A percentile compares a stretch with the other conserved stretches of the same genome.
Conservation (phyloP, 2,113 vertebrate genomes). For the Leptosomus discolor region DNA sequence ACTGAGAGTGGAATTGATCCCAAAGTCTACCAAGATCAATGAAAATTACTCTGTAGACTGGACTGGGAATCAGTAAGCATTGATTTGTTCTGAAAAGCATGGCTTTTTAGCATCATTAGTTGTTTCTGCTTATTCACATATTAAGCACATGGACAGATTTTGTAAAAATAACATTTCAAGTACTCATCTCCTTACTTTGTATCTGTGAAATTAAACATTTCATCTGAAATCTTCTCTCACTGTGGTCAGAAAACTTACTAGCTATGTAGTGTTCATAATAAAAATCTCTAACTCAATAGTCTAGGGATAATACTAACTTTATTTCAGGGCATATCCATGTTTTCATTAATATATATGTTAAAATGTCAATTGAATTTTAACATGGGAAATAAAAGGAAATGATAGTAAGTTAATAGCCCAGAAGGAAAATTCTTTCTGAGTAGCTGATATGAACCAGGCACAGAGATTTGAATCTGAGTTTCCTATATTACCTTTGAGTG, state of each 20-base stretch:
- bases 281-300: background rate
- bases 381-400: background rate
- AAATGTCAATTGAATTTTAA: background rate
- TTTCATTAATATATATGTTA: background rate
- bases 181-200: background rate
- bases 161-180: background rate
- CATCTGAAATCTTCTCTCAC: background rate
- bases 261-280: background rate
- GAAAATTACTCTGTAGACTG: background rate
- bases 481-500: background rate
- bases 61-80: background rate
- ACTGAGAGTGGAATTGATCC: background rate
- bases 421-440: background rate
- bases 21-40: background rate
- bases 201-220: background rate
- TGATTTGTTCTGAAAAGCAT: background rate
- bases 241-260: background rate
- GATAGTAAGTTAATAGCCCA: background rate
- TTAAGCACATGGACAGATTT: background rate
- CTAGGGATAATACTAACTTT: background rate
- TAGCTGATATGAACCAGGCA: background rate
- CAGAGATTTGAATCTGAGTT: background rate
- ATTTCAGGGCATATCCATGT: background rate
- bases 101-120: background rate
- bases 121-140: background rate